Percentiles rank a stretch among this genome's conserved stretches.
Evolutionary conservation across 2,797 vertebrate species (phyloP).

Genomic region (Sebastolobus alascanus): DNA sequence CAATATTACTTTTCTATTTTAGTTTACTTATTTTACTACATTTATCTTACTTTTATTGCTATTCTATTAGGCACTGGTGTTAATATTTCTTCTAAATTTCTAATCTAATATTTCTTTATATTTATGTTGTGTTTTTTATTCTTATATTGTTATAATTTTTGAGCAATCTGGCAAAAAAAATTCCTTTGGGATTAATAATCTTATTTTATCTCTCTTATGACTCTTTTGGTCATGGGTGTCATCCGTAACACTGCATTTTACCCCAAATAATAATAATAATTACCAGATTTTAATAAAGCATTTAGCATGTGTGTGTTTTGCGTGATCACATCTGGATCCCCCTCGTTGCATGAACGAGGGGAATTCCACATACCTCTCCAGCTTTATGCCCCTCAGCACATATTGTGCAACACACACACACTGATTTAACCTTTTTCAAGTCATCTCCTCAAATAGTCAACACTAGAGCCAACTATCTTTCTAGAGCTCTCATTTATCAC

Average conservation of each 20-base stretch:
- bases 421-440: conserved; percentile 9
- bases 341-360: conserved; percentile 54
- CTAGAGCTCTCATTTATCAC: conserved; percentile 25
- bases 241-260: conserved; percentile 4
- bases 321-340: conserved; percentile 57
- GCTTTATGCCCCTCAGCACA: conserved; percentile 68
- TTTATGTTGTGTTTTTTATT: not conserved
- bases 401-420: conserved; percentile 43
- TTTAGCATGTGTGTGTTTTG: conserved; percentile 42
- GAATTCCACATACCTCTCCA: conserved; percentile 68
- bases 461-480: conserved; percentile 33
- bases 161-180: too few relatives aligned
- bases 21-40: not conserved
- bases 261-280: conserved; percentile 23
- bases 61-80: not conserved
- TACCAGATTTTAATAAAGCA: conserved; percentile 27
- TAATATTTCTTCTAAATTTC: not conserved
- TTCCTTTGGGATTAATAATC: too few relatives aligned
- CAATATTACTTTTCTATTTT: not conserved
- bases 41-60: not conserved
- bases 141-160: not conserved
- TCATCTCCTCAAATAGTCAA: conserved; percentile 13
- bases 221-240: too few relatives aligned
- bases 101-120: not conserved
- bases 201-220: too few relatives aligned